These are phyloP conservation scores for Tetheella fluctuosa DNA, from an alignment of 2,888 invertebrate species.

Conservation along the genomic window DNA sequence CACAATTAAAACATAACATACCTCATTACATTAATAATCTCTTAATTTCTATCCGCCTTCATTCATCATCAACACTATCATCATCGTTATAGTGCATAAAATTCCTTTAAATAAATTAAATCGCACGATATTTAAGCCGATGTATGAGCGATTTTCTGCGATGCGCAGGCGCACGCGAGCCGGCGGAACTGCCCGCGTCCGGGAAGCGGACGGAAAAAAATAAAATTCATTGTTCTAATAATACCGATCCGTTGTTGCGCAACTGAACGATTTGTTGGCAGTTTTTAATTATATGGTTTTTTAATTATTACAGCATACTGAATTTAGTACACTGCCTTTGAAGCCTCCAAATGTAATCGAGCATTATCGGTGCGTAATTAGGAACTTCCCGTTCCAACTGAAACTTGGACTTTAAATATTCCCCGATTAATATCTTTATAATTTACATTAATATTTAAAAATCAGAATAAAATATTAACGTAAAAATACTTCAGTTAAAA, in stretches of 20 bases:
- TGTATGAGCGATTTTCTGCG: constrained; percentile 36
- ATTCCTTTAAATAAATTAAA: background rate
- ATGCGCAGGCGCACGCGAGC: constrained; percentile 65
- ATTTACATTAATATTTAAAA: background rate
- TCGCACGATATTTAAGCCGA: constrained; percentile 11
- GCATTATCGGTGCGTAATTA: background rate
- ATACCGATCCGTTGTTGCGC: constrained; percentile 62
- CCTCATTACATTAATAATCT: constrained; percentile 23
- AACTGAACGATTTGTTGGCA: constrained; percentile 37
- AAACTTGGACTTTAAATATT: background rate
- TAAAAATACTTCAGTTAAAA: background rate
- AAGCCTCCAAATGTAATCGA: background rate
- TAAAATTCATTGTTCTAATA: constrained; percentile 53
- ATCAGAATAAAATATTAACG: background rate
- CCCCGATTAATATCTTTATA: too few species aligned
- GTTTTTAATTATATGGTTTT: constrained; percentile 46
- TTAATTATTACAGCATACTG: constrained; percentile 37
- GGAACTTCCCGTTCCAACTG: background rate
- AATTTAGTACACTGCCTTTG: constrained; percentile 27
- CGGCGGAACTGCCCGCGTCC: constrained; percentile 70
- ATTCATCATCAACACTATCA: background rate
- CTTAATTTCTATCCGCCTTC: background rate
- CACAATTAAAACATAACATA: constrained; percentile 29
- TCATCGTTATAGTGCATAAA: too few species aligned
- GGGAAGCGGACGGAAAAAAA: constrained; percentile 75